phyloP scores from a whole-genome alignment of 2,888 invertebrate genomes.

The Agelastica alni region DNA sequence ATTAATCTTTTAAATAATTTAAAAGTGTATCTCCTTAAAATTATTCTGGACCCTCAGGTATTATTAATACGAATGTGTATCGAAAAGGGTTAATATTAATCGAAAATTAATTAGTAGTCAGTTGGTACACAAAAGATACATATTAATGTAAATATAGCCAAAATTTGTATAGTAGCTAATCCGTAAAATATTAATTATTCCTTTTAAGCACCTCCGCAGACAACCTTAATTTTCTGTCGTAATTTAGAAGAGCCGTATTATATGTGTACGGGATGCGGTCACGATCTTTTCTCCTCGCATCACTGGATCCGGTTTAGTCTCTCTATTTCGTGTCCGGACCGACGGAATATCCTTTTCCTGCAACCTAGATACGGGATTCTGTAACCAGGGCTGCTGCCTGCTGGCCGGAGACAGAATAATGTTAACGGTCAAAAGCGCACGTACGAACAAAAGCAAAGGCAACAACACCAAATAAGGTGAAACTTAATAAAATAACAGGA shows the following conservation, averaged over 20 bases:
- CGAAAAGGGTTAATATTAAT: too few relatives aligned
- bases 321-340: conserved; percentile 18
- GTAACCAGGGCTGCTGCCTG: background rate
- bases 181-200: background rate
- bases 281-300: conserved; percentile 16
- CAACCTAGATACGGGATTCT: background rate
- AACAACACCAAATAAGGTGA: conserved; percentile 7
- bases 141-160: too few relatives aligned
- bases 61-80: too few relatives aligned
- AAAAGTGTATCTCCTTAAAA: too few relatives aligned
- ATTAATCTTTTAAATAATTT: too few relatives aligned
- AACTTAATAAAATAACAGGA: conserved; percentile 17
- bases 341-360: conserved; percentile 19
- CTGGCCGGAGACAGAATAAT: conserved; percentile 13
- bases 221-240: background rate
- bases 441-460: conserved; percentile 13
- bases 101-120: too few relatives aligned
- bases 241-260: background rate
- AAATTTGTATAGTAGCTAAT: background rate
- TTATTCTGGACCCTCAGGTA: too few relatives aligned
- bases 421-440: conserved; percentile 14
- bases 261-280: conserved; percentile 13
- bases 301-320: conserved; percentile 9
- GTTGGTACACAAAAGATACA: too few relatives aligned
- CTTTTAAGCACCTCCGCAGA: background rate